Percentiles rank a stretch among this genome's conserved stretches.
phyloP scores from a whole-genome alignment of 1,140 invertebrate genomes.

The Drosophila bocqueti region DNA sequence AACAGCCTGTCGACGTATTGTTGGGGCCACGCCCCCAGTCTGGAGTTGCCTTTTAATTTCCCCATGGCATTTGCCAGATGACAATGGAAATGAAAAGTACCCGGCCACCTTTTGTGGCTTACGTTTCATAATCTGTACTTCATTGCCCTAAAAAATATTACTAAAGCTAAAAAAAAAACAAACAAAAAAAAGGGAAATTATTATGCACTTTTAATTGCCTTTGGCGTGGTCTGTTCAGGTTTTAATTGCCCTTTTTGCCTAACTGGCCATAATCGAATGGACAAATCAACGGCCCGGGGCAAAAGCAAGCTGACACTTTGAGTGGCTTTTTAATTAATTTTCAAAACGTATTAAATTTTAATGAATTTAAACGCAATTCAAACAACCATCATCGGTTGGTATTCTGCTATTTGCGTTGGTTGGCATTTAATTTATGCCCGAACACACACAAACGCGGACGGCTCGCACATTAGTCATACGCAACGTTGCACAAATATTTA shows the following conservation, averaged over 20 bases:
- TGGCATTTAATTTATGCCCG: constrained; percentile 71
- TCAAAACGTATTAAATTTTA: constrained; percentile 54
- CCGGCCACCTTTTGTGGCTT: constrained; percentile 23
- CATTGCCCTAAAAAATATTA: constrained; percentile 12
- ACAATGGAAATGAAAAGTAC: constrained; percentile 54
- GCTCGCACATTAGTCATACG: constrained; percentile 61
- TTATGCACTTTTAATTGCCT: constrained; percentile 47
- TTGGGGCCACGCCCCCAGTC: constrained; percentile 19
- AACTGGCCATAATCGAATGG: constrained; percentile 70
- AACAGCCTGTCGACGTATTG: constrained; percentile 27
- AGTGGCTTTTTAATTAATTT: constrained; percentile 75
- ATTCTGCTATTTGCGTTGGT: constrained; percentile 31
- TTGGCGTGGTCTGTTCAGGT: constrained; percentile 23
- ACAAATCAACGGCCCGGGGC: constrained; percentile 31
- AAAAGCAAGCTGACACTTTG: constrained; percentile 40
- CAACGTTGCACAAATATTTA: constrained; percentile 76
- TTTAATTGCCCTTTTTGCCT: constrained; percentile 58
- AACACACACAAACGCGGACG: constrained; percentile 5
- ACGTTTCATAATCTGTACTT: constrained; percentile 18
- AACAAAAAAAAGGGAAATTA: constrained; percentile 14
- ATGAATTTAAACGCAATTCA: constrained; percentile 68
- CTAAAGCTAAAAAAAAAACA: background rate
- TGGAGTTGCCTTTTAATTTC: constrained; percentile 62
- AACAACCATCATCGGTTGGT: constrained; percentile 44
- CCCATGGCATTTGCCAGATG: constrained; percentile 50